Percentiles rank a stretch among this genome's conserved stretches.
These are phyloP conservation scores for Leptopilina clavipes DNA, from an alignment of 1,140 invertebrate genomes.

Conservation along the genomic window DNA sequence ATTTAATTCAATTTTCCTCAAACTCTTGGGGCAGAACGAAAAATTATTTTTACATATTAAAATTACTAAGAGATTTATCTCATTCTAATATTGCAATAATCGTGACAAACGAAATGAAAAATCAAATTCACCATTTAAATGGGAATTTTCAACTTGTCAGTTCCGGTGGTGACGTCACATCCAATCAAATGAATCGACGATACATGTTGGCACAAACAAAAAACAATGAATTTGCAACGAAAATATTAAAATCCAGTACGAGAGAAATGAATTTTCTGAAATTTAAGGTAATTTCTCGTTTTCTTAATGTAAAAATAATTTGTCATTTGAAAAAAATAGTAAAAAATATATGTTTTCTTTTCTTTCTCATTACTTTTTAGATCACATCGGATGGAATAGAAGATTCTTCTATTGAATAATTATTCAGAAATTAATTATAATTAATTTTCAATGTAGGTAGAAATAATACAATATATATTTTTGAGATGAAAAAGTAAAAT, in stretches of 20 bases:
- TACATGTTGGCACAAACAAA: constrained; percentile 53
- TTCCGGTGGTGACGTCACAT: constrained; percentile 60
- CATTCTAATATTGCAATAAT: constrained; percentile 54
- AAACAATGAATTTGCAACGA: constrained; percentile 59
- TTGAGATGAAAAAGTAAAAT: too few relatives aligned
- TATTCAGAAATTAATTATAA: too few relatives aligned
- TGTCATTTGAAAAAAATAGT: too few relatives aligned
- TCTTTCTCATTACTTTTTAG: constrained; percentile 66
- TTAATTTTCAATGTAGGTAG: constrained; percentile 36
- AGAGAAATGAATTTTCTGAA: constrained; percentile 53
- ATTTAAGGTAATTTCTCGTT: constrained; percentile 56
- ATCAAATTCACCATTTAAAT: constrained; percentile 55
- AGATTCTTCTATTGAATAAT: constrained; percentile 68
- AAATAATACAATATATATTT: too few relatives aligned
- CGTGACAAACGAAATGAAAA: constrained; percentile 61
- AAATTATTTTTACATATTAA: constrained; percentile 59
- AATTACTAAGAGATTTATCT: constrained; percentile 56
- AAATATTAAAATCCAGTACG: constrained; percentile 60
- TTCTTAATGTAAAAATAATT: constrained; percentile 27
- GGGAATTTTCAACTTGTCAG: constrained; percentile 52
- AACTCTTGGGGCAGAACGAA: constrained; percentile 55
- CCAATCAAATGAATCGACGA: constrained; percentile 58
- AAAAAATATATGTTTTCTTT: constrained; percentile 1
- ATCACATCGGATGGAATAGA: constrained; percentile 74
- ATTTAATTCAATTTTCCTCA: constrained; percentile 56